Percentiles rank a stretch among this genome's conserved stretches.
phyloP scores from a whole-genome alignment of 2,888 invertebrate genomes.

The Chalcis sispes region DNA sequence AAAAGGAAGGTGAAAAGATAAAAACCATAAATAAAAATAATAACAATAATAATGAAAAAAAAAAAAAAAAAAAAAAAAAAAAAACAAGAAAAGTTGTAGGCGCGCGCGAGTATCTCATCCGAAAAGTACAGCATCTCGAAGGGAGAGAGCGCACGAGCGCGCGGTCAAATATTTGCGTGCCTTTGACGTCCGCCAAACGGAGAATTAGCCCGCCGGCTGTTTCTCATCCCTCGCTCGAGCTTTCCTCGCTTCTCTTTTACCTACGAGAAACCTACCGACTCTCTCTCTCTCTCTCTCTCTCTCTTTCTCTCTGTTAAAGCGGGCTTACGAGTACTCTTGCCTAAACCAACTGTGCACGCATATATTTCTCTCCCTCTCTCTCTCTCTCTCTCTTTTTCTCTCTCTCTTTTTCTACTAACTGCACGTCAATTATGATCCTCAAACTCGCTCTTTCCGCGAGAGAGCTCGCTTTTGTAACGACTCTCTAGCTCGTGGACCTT shows the following conservation, averaged over 20 bases:
- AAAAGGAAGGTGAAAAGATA: too few species aligned
- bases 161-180: constrained; percentile 50
- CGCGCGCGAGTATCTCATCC: constrained; percentile 21
- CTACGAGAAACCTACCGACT: not conserved
- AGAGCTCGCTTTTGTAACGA: too few species aligned
- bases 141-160: too few species aligned
- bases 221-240: constrained; percentile 4
- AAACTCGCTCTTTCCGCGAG: not conserved
- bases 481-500: too few species aligned
- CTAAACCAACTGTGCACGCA: too few species aligned
- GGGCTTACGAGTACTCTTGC: too few species aligned
- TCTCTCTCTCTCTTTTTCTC: not conserved
- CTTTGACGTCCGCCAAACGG: constrained; percentile 29
- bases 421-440: constrained; percentile 45
- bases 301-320: not conserved
- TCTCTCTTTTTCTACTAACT: constrained; percentile 27
- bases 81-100: constrained; percentile 3
- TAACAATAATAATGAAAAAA: too few species aligned
- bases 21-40: too few species aligned
- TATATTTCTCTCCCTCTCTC: too few species aligned
- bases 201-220: constrained; percentile 24
- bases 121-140: too few species aligned
- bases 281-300: not conserved
- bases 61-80: too few species aligned
- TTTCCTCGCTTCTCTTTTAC: too few species aligned